Percentiles rank a stretch among this genome's conserved stretches.
These are phyloP conservation scores for Bradysia coprophila DNA, from an alignment of 1,140 invertebrate species.

Conservation along the genomic window DNA sequence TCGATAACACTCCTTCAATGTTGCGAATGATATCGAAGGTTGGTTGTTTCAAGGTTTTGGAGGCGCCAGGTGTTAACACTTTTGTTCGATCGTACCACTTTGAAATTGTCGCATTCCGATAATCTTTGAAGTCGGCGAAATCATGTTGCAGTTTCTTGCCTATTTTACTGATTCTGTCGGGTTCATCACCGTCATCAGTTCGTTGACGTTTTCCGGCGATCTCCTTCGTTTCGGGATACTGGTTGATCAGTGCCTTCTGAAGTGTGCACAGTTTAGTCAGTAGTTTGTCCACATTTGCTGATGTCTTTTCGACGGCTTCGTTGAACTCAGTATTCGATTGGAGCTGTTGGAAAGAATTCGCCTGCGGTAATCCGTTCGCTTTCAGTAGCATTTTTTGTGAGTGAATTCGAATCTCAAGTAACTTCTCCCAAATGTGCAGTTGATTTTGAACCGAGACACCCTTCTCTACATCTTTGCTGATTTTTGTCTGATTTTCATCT, in stretches of 20 bases:
- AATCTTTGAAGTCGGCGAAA: constrained; percentile 45
- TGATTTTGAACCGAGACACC: constrained; percentile 59
- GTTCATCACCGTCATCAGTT: constrained; percentile 22
- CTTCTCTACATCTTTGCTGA: constrained; percentile 42
- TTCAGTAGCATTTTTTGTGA: constrained; percentile 57
- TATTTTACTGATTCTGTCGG: constrained; percentile 37
- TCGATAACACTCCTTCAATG: constrained; percentile 66
- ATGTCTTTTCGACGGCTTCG: constrained; percentile 28
- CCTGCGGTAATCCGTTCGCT: constrained; percentile 59
- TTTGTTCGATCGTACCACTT: constrained; percentile 89
- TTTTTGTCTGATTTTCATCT: constrained; percentile 19
- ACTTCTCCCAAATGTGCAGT: constrained; percentile 57
- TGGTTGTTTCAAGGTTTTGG: constrained; percentile 35
- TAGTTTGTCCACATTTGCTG: constrained; percentile 31
- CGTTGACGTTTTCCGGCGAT: constrained; percentile 18
- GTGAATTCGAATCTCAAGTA: constrained; percentile 68
- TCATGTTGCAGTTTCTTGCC: constrained; percentile 36
- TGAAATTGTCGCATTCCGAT: constrained; percentile 58
- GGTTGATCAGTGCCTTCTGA: constrained; percentile 21
- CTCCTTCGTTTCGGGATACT: constrained; percentile 11
- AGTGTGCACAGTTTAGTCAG: constrained; percentile 44
- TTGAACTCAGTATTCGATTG: constrained; percentile 29
- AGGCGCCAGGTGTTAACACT: constrained; percentile 36
- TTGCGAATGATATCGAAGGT: constrained; percentile 61
- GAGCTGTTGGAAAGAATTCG: constrained; percentile 30